Evolutionary conservation across 2,888 invertebrate genomes (phyloP).

Genomic region (Nomada flava): DNA sequence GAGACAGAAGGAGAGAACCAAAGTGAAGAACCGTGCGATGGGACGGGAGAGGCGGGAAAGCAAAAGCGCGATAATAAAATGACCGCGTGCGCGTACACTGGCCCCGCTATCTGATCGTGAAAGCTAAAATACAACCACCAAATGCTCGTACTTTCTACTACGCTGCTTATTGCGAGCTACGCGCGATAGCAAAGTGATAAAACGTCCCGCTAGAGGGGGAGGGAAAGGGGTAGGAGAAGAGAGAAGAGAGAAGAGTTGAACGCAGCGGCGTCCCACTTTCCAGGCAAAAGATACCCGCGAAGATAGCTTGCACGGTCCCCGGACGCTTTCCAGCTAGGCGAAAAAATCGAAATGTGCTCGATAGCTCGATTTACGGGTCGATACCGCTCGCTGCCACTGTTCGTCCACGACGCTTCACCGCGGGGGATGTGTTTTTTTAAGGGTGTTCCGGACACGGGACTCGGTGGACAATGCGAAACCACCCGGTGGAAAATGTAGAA

Average conservation of each 20-base stretch:
- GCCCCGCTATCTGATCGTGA: constrained; percentile 64
- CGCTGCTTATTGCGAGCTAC: constrained; percentile 63
- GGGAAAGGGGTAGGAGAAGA: not conserved
- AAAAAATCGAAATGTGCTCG: constrained; percentile 59
- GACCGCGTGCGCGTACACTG: constrained; percentile 37
- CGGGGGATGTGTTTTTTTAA: no score
- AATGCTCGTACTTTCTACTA: constrained; percentile 68
- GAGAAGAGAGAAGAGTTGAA: constrained; percentile 52
- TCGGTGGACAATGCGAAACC: no score
- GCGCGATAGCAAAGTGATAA: constrained; percentile 70
- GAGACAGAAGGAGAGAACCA: no score
- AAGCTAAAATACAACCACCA: constrained; percentile 65
- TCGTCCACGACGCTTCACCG: constrained; percentile 8
- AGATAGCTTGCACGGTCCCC: constrained; percentile 62
- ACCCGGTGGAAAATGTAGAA: no score
- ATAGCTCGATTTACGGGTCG: constrained; percentile 53
- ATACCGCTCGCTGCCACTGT: constrained; percentile 41
- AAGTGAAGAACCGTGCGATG: not conserved
- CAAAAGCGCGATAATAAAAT: constrained; percentile 50
- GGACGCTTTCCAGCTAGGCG: constrained; percentile 58
- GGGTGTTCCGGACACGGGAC: no score
- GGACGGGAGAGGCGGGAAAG: constrained; percentile 1
- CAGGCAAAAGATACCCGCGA: constrained; percentile 65
- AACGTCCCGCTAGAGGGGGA: constrained; percentile 29
- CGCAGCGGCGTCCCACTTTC: constrained; percentile 68